Conservation (phyloP, 2,888 invertebrate genomes). For the Trachelus tabidus region DNA sequence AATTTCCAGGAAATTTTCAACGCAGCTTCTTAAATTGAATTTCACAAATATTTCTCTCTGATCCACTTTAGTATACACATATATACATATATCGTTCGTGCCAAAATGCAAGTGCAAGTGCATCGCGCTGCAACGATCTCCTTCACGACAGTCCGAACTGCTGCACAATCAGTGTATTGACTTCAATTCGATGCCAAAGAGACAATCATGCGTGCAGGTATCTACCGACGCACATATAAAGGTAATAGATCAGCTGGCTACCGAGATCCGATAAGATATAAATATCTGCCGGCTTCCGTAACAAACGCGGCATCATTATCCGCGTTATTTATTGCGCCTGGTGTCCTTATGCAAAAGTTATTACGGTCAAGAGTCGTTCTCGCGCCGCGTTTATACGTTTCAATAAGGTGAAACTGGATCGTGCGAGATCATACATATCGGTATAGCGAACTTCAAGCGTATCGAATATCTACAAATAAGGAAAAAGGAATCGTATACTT, state of each 20-base stretch:
- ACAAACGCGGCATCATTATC: constrained; percentile 20
- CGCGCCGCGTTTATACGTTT: constrained; percentile 1
- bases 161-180: neutral
- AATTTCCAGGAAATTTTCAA: neutral
- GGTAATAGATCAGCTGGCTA: constrained; percentile 28
- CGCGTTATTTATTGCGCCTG: constrained; percentile 21
- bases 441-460: neutral
- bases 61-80: neutral
- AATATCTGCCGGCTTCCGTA: constrained; percentile 11
- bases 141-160: neutral
- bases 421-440: neutral
- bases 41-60: neutral
- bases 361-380: constrained; percentile 11
- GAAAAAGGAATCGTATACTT: neutral
- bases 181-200: constrained; percentile 30
- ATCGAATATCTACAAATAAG: neutral
- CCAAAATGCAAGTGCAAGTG: neutral
- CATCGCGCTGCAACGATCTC: neutral
- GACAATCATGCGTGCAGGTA: constrained; percentile 24
- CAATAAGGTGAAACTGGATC: constrained; percentile 3
- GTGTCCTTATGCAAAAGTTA: constrained; percentile 21
- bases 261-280: constrained; percentile 27
- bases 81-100: neutral
- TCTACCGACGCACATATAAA: neutral
- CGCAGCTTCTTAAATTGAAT: neutral